These are phyloP conservation scores for Microhierax caerulescens DNA, from an alignment of 2,797 vertebrate genomes.

Conservation along the genomic window DNA sequence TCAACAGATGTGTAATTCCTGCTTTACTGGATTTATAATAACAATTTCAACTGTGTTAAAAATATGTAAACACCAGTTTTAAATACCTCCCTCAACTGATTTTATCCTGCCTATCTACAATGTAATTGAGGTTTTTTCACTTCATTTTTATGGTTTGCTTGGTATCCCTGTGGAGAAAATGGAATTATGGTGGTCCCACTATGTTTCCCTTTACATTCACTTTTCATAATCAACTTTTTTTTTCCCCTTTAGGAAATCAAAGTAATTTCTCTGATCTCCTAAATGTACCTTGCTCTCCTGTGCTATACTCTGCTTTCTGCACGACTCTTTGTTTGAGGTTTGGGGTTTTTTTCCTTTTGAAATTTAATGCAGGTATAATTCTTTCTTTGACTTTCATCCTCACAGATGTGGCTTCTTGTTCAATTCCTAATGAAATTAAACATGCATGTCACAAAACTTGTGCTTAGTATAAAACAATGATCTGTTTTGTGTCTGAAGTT, in stretches of 20 bases:
- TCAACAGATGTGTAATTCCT: not conserved
- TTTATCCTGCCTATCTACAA: not conserved
- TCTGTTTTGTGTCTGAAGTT: conserved; percentile 21
- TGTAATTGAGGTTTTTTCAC: not conserved
- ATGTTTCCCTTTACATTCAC: not conserved
- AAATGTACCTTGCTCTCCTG: not conserved
- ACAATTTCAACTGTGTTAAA: not conserved
- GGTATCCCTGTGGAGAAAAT: not conserved
- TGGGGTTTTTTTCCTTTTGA: not conserved
- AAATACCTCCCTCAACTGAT: not conserved
- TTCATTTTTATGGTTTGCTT: not conserved
- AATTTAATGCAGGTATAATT: not conserved
- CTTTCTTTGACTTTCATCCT: conserved; percentile 20
- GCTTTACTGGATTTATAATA: not conserved
- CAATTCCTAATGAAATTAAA: conserved; percentile 2
- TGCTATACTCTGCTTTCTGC: not conserved
- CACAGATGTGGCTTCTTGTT: not conserved
- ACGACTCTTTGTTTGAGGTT: not conserved
- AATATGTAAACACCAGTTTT: not conserved
- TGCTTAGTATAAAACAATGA: not conserved
- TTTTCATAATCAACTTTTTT: not conserved
- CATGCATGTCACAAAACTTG: not conserved
- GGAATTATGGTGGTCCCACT: not conserved
- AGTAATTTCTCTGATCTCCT: not conserved
- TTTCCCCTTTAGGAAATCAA: not conserved